phyloP scores from a whole-genome alignment of 2,888 invertebrate genomes.

The Hymenopus coronatus region DNA sequence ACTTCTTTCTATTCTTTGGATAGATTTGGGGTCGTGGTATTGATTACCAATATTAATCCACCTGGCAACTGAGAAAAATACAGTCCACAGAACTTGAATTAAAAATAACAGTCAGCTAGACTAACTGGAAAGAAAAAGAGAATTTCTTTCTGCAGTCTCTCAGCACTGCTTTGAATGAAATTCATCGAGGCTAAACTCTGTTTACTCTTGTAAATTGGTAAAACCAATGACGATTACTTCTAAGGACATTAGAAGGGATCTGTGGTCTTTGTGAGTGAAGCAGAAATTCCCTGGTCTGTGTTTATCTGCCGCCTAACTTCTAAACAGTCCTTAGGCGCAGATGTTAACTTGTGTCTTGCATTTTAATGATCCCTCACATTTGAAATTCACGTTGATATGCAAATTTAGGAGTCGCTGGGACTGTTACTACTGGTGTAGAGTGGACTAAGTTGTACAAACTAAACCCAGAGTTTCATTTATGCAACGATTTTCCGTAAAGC shows the following conservation, averaged over 20 bases:
- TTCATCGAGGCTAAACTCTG: neutral
- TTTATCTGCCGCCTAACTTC: neutral
- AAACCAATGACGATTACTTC: neutral
- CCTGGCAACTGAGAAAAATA: no score
- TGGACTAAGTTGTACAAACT: neutral
- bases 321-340: neutral
- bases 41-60: no score
- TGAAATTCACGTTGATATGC: neutral
- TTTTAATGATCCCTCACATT: neutral
- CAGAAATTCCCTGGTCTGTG: neutral
- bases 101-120: no score
- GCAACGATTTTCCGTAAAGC: neutral
- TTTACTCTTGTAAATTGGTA: neutral
- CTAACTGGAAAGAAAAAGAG: no score
- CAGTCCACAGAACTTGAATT: no score
- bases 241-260: neutral
- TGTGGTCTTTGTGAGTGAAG: neutral
- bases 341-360: neutral
- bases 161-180: neutral
- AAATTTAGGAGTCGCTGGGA: neutral
- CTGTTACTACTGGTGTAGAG: neutral
- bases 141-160: no score
- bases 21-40: no score
- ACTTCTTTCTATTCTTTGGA: no score
- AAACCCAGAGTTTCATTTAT: neutral